Evolutionary conservation across 92 coral and sea anemone genomes (phyloP), one percentile per base, ranked within the genome.

Genomic region (Parazoanthus swiftii): DNA sequence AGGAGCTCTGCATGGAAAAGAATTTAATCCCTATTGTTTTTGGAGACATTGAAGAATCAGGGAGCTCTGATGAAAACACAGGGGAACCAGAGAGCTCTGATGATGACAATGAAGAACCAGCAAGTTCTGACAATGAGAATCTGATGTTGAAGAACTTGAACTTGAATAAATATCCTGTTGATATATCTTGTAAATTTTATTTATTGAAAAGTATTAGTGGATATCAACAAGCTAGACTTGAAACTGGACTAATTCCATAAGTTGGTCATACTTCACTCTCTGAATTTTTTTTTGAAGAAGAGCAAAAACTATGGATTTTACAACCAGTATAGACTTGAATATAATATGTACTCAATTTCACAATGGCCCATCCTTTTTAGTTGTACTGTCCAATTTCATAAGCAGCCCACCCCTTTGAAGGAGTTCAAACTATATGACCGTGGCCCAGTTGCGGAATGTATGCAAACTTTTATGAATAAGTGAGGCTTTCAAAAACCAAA

Each of bases 121-220:
- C 35, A 74, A 74, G 20, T 74, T 74, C 48, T 74, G 44, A 74
- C 18, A 35, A 74, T 74, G 77, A 74, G 77, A 74, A 74, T 74
- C 77, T 74, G 77, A 74, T 35, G 14, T 33, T n/a, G 75, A 71
- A 71, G 75, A 74, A 74, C 18, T 74, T 74, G 42, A 74, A 74
- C 77, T 1, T 74, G 39, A 29, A 29, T 35, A 74, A 74, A 29
- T 36, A 74, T 74, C 20, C 3, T 38, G 42, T 38, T 38, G 42
- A 38, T 38, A n/a, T n/a, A n/a, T n/a, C n/a, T n/a, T n/a, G n/a
- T n/a, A n/a, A n/a, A n/a, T n/a, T 38, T 38, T 38, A 38, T 38
- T 1, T 38, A 38, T 6, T 71, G 75, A 71, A 71, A 71, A 23
- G 39, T 71, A 20, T 71, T 71, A 71, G 75, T 71, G 75, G 75